A percentile compares a stretch with the other conserved stretches of the same genome.
Conservation (phyloP, 2,113 vertebrate genomes). For the Hucho hucho region DNA sequence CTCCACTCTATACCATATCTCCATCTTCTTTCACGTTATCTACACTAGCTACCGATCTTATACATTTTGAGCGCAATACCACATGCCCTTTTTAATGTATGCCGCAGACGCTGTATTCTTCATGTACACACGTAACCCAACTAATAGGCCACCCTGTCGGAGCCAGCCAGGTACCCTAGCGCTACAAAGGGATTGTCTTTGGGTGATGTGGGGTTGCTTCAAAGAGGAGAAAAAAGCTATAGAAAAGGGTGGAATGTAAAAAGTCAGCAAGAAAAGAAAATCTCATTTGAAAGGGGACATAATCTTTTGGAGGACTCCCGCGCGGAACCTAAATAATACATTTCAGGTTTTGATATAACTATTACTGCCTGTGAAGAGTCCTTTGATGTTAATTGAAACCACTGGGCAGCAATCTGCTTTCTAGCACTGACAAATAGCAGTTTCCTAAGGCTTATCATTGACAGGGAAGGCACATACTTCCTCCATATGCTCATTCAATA, state of each 20-base stretch:
- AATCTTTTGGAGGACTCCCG: constrained; percentile 87
- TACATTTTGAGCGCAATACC: constrained; percentile 16
- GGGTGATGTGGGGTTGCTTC: constrained; percentile 48
- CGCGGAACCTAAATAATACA: constrained; percentile 92
- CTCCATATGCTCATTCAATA: constrained; percentile 90
- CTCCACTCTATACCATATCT: too few relatives aligned
- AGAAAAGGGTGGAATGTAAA: constrained; percentile 82
- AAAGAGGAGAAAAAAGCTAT: constrained; percentile 38
- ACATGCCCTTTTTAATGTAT: constrained; percentile 31
- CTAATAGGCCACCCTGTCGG: constrained; percentile 52
- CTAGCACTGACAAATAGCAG: constrained; percentile 99
- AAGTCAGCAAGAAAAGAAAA: constrained; percentile 85
- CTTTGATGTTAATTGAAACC: constrained; percentile 99
- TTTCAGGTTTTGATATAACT: constrained; percentile 98
- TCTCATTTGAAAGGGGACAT: constrained; percentile 84
- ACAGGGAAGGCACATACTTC: constrained; percentile 87
- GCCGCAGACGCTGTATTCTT: background rate
- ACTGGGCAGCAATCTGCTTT: constrained; percentile 99
- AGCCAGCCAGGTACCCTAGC: constrained; percentile 51
- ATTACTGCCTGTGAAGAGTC: constrained; percentile 91
- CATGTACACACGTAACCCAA: constrained; percentile 2
- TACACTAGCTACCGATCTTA: constrained; percentile 28
- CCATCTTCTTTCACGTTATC: background rate
- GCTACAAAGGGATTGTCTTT: constrained; percentile 48
- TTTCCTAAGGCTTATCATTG: constrained; percentile 96